phyloP scores from a whole-genome alignment of 2,888 invertebrate genomes.

The Drosophila atripex region DNA sequence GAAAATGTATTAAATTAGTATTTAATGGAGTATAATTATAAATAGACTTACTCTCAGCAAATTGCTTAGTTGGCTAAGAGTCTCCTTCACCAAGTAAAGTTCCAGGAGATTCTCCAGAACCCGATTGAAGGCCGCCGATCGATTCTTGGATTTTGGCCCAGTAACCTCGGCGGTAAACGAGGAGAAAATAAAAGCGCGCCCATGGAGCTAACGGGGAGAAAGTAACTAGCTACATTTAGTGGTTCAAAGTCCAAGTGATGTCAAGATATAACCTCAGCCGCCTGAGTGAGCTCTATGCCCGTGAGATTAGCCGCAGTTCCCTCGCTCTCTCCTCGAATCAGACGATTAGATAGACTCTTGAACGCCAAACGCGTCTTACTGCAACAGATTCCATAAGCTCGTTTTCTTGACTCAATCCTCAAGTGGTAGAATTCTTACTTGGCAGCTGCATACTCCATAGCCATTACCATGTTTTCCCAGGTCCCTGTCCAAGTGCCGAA shows the following conservation, averaged over 20 bases:
- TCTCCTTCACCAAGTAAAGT: slow-evolving; percentile 91
- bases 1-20: not conserved
- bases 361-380: slow-evolving; percentile 90
- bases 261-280: slow-evolving; percentile 89
- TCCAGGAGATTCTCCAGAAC: slow-evolving; percentile 90
- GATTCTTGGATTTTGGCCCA: slow-evolving; percentile 84
- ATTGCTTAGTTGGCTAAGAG: slow-evolving; percentile 89
- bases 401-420: not conserved
- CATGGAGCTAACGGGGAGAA: slow-evolving; percentile 88
- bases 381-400: slow-evolving; percentile 17
- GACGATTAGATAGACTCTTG: slow-evolving; percentile 88
- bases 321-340: slow-evolving; percentile 87
- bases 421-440: slow-evolving; percentile 75
- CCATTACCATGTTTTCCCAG: slow-evolving; percentile 82
- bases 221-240: not conserved
- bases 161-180: slow-evolving; percentile 90
- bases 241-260: not conserved
- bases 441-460: slow-evolving; percentile 84
- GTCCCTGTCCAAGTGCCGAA: slow-evolving; percentile 78
- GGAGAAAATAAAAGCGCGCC: slow-evolving; percentile 91
- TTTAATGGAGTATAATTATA: not conserved
- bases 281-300: slow-evolving; percentile 91
- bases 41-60: slow-evolving; percentile 88
- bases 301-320: slow-evolving; percentile 95
- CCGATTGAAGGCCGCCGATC: slow-evolving; percentile 86